These are phyloP conservation scores for Sarcophaga subvicina DNA, from an alignment of 2,888 invertebrate species.

Conservation along the genomic window DNA sequence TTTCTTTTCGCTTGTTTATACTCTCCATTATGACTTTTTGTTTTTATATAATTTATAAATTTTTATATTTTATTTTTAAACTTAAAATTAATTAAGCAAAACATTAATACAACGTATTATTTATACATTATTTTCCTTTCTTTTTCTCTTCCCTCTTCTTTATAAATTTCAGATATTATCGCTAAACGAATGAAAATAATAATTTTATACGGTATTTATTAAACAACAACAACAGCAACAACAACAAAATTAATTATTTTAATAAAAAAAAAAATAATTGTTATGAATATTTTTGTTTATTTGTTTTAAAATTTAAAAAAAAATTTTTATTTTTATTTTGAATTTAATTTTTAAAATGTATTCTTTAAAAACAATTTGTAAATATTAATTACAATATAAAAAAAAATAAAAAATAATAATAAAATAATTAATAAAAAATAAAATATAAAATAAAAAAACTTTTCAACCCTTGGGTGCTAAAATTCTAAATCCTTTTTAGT, in stretches of 20 bases:
- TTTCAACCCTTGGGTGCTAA: slow-evolving; percentile 65
- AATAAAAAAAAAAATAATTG: no score
- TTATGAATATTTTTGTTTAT: no score
- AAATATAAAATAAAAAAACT: slow-evolving; percentile 18
- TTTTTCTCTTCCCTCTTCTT: slow-evolving; percentile 46
- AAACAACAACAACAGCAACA: no score
- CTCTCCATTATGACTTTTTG: background rate
- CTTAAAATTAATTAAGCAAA: background rate
- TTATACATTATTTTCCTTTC: slow-evolving; percentile 26
- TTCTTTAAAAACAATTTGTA: slow-evolving; percentile 28
- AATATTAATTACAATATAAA: slow-evolving; percentile 6
- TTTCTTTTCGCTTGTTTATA: slow-evolving; percentile 32
- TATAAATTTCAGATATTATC: slow-evolving; percentile 71
- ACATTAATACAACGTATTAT: slow-evolving; percentile 20
- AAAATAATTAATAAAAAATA: slow-evolving; percentile 14
- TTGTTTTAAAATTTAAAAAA: no score
- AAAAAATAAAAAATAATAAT: background rate
- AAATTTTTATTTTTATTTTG: no score
- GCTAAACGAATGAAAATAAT: slow-evolving; percentile 69
- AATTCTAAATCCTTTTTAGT: slow-evolving; percentile 68
- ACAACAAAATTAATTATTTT: no score
- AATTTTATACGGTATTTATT: background rate
- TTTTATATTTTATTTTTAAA: slow-evolving; percentile 14
- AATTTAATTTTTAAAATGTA: background rate
- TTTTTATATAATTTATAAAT: background rate